These are phyloP conservation scores for Clarias gariepinus DNA, from an alignment of 2,113 vertebrate species.

Conservation along the genomic window DNA sequence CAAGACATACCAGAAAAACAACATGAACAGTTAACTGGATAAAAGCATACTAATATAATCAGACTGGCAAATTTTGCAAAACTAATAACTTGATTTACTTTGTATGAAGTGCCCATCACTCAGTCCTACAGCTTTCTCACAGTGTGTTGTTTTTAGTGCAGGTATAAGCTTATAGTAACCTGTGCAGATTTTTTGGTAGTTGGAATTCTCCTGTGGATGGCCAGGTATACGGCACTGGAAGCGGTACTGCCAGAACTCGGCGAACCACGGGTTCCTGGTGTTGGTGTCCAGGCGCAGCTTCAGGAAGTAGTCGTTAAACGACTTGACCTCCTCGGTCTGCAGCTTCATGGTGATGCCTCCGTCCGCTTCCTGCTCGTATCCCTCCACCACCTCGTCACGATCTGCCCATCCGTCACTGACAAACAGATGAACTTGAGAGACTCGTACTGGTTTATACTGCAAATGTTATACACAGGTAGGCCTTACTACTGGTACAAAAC, in stretches of 20 bases:
- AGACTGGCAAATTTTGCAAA: background rate
- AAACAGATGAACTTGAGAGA: background rate
- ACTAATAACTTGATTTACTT: background rate
- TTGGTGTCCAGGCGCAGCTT: constrained; percentile 90
- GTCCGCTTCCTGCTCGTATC: constrained; percentile 92
- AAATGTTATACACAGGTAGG: background rate
- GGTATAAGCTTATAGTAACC: constrained; percentile 66
- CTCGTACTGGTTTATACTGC: background rate
- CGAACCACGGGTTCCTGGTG: constrained; percentile 93
- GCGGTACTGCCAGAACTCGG: constrained; percentile 97
- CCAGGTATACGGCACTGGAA: constrained; percentile 93
- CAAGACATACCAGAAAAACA: background rate
- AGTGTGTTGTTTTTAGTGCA: background rate
- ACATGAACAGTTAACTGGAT: background rate
- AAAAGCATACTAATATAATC: background rate
- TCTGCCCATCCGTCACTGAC: constrained; percentile 96
- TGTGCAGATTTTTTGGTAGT: constrained; percentile 90
- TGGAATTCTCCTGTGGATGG: constrained; percentile 86
- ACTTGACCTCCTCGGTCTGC: constrained; percentile 87
- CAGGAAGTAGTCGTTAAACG: constrained; percentile 95
- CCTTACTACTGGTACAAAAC: background rate
- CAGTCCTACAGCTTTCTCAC: background rate
- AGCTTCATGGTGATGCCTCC: constrained; percentile 98
- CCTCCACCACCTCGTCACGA: constrained; percentile 96
- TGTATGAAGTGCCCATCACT: background rate